Base-by-base conservation (phyloP, 2,113 vertebrate species). In the Greenwoodochromis staneri region DNA sequence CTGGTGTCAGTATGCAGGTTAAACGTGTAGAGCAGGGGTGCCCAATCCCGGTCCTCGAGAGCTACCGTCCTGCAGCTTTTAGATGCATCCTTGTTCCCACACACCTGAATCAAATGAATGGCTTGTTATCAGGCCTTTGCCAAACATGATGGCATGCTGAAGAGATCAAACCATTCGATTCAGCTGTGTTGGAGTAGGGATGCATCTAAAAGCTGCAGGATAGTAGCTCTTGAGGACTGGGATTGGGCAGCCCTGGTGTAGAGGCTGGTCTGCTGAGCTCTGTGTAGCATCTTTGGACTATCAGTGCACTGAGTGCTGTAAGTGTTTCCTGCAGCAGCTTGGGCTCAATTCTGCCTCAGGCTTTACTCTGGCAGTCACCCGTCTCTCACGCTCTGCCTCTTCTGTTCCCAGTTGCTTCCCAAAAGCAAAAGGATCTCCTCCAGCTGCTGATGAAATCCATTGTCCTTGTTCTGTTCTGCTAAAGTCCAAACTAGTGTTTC, bases 11-110 rank as follows among this genome's bases (percentile, higher is more conserved):
- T 31, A 19, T 7, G 7, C 71, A 31, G 71, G 42, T 49, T 19
- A 78, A 49, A 49, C 1, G 0, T 4, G 71, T 1, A 3, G 42
- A 29, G 9, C n/a, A n/a, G n/a, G n/a, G n/a, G n/a, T n/a, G n/a
- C n/a, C n/a, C n/a, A n/a, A n/a, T n/a, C n/a, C n/a, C n/a, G n/a
- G n/a, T n/a, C n/a, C n/a, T n/a, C n/a, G n/a, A n/a, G n/a, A n/a
- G n/a, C n/a, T n/a, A n/a, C n/a, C n/a, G n/a, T n/a, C n/a, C n/a
- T n/a, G n/a, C n/a, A n/a, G n/a, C n/a, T n/a, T n/a, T n/a, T n/a
- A n/a, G n/a, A n/a, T n/a, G n/a, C n/a, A n/a, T n/a, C n/a, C n/a
- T n/a, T n/a, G n/a, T n/a, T n/a, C n/a, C n/a, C n/a, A n/a, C n/a
- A n/a, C n/a, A n/a, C n/a, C n/a, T n/a, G n/a, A n/a, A n/a, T n/a